Evolutionary conservation across 2,888 invertebrate species (phyloP).

Genomic region (Catocala fraxini): DNA sequence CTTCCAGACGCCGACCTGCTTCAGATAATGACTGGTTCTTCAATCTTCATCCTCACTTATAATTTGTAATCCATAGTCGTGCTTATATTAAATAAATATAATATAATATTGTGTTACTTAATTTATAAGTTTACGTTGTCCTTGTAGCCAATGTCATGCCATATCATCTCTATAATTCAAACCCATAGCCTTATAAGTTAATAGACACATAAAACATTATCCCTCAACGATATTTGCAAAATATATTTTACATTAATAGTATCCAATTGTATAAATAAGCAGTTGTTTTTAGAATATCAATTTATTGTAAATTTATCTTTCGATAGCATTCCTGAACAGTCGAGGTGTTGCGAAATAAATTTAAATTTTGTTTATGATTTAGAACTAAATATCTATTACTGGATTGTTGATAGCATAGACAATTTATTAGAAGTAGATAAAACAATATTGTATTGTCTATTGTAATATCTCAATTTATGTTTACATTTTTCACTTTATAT

Average conservation of each 20-base stretch:
- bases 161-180: neutral
- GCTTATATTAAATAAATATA: too few species aligned
- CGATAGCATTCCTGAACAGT: neutral
- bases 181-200: slow-evolving; percentile 3
- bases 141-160: too few species aligned
- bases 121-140: too few species aligned
- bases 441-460: neutral
- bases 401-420: neutral
- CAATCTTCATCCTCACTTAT: too few species aligned
- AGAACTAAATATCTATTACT: neutral
- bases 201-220: slow-evolving; percentile 8
- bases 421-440: neutral
- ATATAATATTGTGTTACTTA: too few species aligned
- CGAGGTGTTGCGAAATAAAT: slow-evolving; percentile 6
- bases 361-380: slow-evolving; percentile 7
- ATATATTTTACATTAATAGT: slow-evolving; percentile 8
- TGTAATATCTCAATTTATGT: neutral
- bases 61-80: too few species aligned
- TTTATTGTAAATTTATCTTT: slow-evolving; percentile 6
- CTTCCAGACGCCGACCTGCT: too few species aligned
- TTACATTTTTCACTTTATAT: too few species aligned
- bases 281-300: slow-evolving; percentile 18
- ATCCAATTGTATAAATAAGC: neutral
- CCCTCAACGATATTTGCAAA: slow-evolving; percentile 5
- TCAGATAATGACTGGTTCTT: too few species aligned